phyloP scores from a whole-genome alignment of 2,888 invertebrate species.

The Rhimphoctona megacephalus region DNA sequence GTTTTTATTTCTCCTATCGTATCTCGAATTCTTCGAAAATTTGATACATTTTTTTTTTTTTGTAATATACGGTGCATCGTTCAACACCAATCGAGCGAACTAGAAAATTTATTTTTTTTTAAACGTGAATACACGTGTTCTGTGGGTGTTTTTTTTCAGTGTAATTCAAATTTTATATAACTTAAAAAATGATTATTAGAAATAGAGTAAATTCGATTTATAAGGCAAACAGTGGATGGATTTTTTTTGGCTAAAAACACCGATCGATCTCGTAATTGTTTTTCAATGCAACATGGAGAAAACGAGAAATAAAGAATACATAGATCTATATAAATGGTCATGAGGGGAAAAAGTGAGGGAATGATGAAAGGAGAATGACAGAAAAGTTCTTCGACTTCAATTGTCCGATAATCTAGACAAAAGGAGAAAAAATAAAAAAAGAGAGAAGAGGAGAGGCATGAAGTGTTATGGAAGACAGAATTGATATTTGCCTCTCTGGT shows the following conservation, averaged over 20 bases:
- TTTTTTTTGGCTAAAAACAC: not conserved
- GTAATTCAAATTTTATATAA: not conserved
- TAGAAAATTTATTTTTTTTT: not conserved
- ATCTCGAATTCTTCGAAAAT: not conserved
- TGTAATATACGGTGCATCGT: not conserved
- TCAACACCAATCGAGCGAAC: not conserved
- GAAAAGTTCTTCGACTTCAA: slow-evolving; percentile 44
- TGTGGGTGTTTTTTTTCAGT: slow-evolving; percentile 2
- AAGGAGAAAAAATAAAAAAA: not conserved
- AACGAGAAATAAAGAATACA: not conserved
- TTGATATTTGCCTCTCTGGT: slow-evolving; percentile 34
- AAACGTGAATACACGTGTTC: not conserved
- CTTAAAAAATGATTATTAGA: not conserved
- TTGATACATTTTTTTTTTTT: not conserved
- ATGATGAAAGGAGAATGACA: slow-evolving; percentile 26
- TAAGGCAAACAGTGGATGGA: not conserved
- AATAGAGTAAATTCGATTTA: not conserved
- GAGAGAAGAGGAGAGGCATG: slow-evolving; percentile 7
- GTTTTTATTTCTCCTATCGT: not conserved
- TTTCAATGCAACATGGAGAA: not conserved
- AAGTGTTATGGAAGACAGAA: slow-evolving; percentile 15
- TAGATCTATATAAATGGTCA: not conserved
- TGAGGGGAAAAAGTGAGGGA: slow-evolving; percentile 55
- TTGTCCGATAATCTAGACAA: slow-evolving; percentile 29
- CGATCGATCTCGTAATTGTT: slow-evolving; percentile 42